Percentiles rank a stretch among this genome's conserved stretches.
These are phyloP conservation scores for Lethocerus indicus DNA, from an alignment of 1,140 invertebrate genomes.

Conservation along the genomic window DNA sequence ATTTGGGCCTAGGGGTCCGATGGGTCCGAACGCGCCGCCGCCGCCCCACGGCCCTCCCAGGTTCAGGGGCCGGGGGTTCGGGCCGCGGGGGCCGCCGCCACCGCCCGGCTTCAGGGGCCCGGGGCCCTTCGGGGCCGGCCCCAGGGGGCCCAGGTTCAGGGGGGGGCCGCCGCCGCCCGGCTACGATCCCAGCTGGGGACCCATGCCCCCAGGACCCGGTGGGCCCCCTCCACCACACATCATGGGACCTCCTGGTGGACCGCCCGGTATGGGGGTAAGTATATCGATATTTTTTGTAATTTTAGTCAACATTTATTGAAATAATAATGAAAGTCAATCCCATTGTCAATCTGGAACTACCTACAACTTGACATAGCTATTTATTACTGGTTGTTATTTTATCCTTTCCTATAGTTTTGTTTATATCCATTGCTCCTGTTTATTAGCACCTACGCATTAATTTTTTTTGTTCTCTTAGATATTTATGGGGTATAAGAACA, in stretches of 20 bases:
- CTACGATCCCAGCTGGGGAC: constrained; percentile 39
- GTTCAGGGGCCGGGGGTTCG: constrained; percentile 38
- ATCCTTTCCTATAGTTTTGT: too few species aligned
- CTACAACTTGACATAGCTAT: too few species aligned
- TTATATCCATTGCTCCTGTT: too few species aligned
- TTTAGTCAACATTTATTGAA: too few species aligned
- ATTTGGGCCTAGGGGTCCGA: constrained; percentile 22
- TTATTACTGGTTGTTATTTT: too few species aligned
- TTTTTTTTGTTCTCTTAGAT: too few species aligned
- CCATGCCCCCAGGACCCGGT: constrained; percentile 30
- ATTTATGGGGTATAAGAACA: too few species aligned
- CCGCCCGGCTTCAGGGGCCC: constrained; percentile 21
- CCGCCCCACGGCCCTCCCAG: constrained; percentile 24
- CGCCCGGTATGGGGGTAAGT: constrained; percentile 20
- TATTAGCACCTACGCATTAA: too few species aligned
- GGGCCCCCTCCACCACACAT: constrained; percentile 32
- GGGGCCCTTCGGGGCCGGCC: constrained; percentile 20
- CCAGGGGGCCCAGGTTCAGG: constrained; percentile 25
- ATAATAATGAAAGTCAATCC: too few species aligned
- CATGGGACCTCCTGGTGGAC: constrained; percentile 28
- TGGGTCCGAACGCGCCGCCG: constrained; percentile 22
- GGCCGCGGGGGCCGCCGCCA: constrained; percentile 40
- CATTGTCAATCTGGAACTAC: too few species aligned
- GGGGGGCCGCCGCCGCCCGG: constrained; percentile 26
- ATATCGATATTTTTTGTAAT: neutral